Base-by-base conservation (phyloP, 2,797 vertebrate species). In the Cyclura pinguis region DNA sequence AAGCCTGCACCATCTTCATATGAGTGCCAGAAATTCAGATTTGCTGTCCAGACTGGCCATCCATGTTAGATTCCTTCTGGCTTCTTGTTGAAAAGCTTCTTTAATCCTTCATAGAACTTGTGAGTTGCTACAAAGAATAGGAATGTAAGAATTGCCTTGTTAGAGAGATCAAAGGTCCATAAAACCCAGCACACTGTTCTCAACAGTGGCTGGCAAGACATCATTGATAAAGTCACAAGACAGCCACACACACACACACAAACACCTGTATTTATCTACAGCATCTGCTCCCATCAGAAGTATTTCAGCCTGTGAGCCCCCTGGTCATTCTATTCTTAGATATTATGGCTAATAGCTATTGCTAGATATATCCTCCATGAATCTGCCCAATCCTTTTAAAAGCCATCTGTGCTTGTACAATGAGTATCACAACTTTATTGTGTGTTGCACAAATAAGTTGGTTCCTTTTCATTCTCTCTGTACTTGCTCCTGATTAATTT, bases 381-480 rank as follows among this genome's bases (percentile, higher is more conserved):
- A 87, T 87, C 81, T 87, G 80, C 62, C 80, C 85, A 87, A 78
- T 84, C 81, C 50, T 73, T 87, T 84, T 87, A 77, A 87, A 90
- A 87, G 73, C 85, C 80, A 83, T 72, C 72, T 57, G 80, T 91
- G 72, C 47, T 64, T 87, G 4, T 69, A 47, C 85, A 91, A 87
- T 78, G 57, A 69, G 55, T 67, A 32, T 73, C 52, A 55, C 73
- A 55, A 77, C 13, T 78, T 90, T 74, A 82, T 73, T 87, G 55
- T 83, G 38, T 8, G 14, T 84, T 47, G 6, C 47, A 22, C 50
- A 38, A 83, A 83, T 42, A 67, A 57, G 13, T 27, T 57, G 42
- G 59, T 87, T 67, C 35, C 81, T 87, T 84, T 87, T 84, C 47
- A 84, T 84, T 91, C 24, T 77, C 47, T 73, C 78, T 78, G 27